These are phyloP conservation scores for Eulimnadia texana DNA, from an alignment of 1,140 invertebrate genomes.

Conservation along the genomic window DNA sequence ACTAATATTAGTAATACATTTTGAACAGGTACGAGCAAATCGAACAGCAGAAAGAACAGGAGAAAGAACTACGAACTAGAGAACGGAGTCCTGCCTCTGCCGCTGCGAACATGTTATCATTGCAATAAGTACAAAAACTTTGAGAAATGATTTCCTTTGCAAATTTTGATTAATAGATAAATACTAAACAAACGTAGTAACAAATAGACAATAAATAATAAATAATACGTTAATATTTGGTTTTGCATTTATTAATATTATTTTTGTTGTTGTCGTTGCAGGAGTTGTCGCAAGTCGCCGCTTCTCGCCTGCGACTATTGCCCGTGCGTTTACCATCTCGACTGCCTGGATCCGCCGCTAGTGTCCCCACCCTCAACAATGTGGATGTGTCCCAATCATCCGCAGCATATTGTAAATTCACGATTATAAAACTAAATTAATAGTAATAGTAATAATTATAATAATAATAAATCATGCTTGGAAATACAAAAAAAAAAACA, in stretches of 20 bases:
- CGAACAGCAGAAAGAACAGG: conserved; percentile 26
- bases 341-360: conserved; percentile 83
- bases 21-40: conserved; percentile 32
- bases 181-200: too few relatives aligned
- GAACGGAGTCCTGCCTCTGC: conserved; percentile 56
- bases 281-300: conserved; percentile 63
- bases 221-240: too few relatives aligned
- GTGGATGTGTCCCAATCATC: conserved; percentile 96
- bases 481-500: too few relatives aligned
- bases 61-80: conserved; percentile 47
- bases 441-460: too few relatives aligned
- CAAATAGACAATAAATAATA: too few relatives aligned
- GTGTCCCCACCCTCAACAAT: conserved; percentile 65
- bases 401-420: conserved; percentile 63
- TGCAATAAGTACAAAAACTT: conserved; percentile 42
- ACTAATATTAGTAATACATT: too few relatives aligned
- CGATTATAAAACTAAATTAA: neutral
- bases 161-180: too few relatives aligned
- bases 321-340: conserved; percentile 72
- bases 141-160: too few relatives aligned
- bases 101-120: conserved; percentile 65
- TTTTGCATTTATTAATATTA: too few relatives aligned
- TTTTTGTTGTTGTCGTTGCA: too few relatives aligned
- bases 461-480: too few relatives aligned
- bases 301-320: conserved; percentile 89